phyloP scores from a whole-genome alignment of 2,113 vertebrate species.

The Gopherus flavomarginatus region DNA sequence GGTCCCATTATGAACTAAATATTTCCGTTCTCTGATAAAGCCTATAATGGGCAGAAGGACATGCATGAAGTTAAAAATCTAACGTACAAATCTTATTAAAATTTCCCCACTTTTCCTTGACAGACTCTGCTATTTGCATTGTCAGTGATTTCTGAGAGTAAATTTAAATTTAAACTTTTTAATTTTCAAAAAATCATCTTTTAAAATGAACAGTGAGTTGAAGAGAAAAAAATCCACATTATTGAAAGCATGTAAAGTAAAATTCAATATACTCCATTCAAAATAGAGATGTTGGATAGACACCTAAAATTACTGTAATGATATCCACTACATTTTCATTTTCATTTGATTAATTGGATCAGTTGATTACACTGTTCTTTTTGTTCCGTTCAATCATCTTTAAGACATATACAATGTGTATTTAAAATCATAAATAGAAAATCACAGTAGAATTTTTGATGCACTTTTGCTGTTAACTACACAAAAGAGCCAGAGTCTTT shows the following conservation, averaged over 20 bases:
- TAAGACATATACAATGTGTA: not conserved
- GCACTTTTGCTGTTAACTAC: not conserved
- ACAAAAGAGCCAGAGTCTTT: not conserved
- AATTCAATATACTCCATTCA: not conserved
- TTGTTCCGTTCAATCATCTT: not conserved
- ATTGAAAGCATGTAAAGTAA: not conserved
- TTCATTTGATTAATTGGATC: not conserved
- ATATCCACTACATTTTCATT: not conserved
- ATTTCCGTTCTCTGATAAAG: not conserved
- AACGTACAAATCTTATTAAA: not conserved
- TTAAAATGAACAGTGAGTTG: not conserved
- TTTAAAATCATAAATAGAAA: not conserved
- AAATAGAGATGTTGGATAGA: not conserved
- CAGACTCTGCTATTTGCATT: not conserved
- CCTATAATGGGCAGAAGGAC: accelerated
- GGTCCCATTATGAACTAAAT: not conserved
- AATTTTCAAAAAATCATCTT: not conserved
- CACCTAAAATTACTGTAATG: not conserved
- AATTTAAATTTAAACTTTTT: not conserved
- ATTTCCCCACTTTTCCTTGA: not conserved
- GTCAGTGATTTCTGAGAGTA: not conserved
- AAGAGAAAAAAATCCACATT: not conserved
- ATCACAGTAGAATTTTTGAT: not conserved
- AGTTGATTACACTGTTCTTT: not conserved
- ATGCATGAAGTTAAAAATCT: not conserved